Evolutionary conservation across 2,888 invertebrate genomes (phyloP).

Genomic region (Erpobdella octoculata): DNA sequence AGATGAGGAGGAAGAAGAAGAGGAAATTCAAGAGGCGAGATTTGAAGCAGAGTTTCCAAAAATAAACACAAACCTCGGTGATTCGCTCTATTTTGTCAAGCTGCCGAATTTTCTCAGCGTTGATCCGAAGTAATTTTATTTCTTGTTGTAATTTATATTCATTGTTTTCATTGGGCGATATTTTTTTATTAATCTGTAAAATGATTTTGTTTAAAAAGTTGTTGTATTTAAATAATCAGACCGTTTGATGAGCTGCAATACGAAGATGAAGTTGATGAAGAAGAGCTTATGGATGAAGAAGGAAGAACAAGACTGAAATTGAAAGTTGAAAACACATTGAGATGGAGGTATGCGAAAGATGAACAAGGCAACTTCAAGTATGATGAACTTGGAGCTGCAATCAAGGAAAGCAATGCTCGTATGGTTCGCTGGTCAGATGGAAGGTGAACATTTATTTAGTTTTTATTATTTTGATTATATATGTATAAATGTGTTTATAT

Average conservation of each 20-base stretch:
- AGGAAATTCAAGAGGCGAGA: conserved; percentile 73
- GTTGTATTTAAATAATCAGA: conserved; percentile 51
- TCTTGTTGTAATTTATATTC: background rate
- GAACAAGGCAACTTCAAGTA: conserved; percentile 45
- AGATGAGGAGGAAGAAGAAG: conserved; percentile 61
- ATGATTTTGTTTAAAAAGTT: background rate
- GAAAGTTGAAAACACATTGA: conserved; percentile 55
- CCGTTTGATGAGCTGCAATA: conserved; percentile 90
- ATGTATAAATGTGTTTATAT: background rate
- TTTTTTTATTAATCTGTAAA: no score
- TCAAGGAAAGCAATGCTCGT: conserved; percentile 85
- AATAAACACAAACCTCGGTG: conserved; percentile 79
- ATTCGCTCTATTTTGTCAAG: conserved; percentile 77
- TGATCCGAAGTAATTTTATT: conserved; percentile 64
- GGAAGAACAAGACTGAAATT: conserved; percentile 70
- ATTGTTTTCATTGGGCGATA: no score
- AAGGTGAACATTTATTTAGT: conserved; percentile 40
- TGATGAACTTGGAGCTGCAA: conserved; percentile 58
- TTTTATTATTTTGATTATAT: background rate
- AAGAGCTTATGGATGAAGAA: conserved; percentile 93
- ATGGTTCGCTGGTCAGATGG: conserved; percentile 97
- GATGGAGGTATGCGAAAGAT: conserved; percentile 80
- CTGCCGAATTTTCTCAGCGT: conserved; percentile 95
- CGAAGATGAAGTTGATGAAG: conserved; percentile 97
- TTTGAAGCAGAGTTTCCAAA: conserved; percentile 81